Evolutionary conservation across 2,888 invertebrate genomes (phyloP).

Genomic region (Cryptosula pallasiana): DNA sequence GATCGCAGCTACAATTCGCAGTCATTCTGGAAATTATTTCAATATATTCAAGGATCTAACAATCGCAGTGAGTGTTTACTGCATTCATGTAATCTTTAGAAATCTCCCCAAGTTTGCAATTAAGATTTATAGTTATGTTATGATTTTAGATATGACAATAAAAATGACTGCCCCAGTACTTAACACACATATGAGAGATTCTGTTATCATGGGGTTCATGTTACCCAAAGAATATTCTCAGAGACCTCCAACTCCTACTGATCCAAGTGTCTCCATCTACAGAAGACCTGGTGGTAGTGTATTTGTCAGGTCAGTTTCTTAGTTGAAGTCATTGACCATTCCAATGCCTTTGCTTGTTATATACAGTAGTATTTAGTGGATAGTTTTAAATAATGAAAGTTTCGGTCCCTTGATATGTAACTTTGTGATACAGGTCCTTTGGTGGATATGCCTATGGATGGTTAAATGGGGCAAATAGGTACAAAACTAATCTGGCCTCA

Average conservation of each 20-base stretch:
- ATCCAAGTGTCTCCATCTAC: not conserved
- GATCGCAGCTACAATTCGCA: not conserved
- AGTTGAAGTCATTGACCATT: too few relatives aligned
- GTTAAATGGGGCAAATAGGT: too few relatives aligned
- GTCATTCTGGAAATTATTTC: not conserved
- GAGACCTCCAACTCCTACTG: not conserved
- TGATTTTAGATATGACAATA: not conserved
- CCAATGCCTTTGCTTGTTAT: too few relatives aligned
- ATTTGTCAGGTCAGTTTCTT: not conserved
- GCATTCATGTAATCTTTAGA: too few relatives aligned
- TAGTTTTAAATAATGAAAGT: too few relatives aligned
- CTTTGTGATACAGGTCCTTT: too few relatives aligned
- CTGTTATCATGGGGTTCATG: not conserved
- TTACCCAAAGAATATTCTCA: not conserved
- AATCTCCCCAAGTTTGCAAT: too few relatives aligned
- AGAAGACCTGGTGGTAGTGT: not conserved
- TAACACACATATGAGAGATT: not conserved
- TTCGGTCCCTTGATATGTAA: too few relatives aligned
- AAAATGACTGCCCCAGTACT: not conserved
- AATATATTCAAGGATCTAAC: constrained; percentile 5
- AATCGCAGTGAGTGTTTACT: not conserved
- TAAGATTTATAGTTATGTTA: too few relatives aligned
- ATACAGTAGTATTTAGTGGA: too few relatives aligned
- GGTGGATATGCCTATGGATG: too few relatives aligned
- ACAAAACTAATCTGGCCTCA: too few relatives aligned